Base-by-base conservation (phyloP, 2,113 vertebrate species). In the Perccottus glenii region DNA sequence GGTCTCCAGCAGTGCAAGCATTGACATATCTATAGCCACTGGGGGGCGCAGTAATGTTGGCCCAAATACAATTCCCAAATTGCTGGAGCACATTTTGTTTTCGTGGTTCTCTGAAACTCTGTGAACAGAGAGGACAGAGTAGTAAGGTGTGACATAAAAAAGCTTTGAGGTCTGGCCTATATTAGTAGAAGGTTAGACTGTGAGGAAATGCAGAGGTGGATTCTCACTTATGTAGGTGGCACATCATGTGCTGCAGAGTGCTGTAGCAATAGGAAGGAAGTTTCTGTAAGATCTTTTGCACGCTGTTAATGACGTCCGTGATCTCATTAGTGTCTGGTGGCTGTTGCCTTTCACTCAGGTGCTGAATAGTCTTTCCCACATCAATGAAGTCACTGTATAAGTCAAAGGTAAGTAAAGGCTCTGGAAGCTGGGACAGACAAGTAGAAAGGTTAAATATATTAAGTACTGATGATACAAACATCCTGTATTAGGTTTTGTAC, bases 51-150 rank as follows among this genome's bases (percentile, higher is more conserved):
- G 61, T 63, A 98, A 85, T 0, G 96, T 98, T 0, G 96, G 96
- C 4, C 96, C 96, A 40, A 98, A 98, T 6, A 98, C 93, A 3
- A 98, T 98, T 40, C 96, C 96, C 88, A 98, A 67, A 83, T 98
- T 98, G 77, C 93, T 93, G 0, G 95, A 82, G 11, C 93, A 95
- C 96, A 98, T 98, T 87, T 95, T 97, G 90, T 98, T 98, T 71
- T 98, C 94, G 0, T 73, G 84, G 52, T 87, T 90, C 73, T 92
- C 87, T 7, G 96, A 94, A 69, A 98, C 94, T 89, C 96, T 98
- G 78, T 58, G 50, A 68, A 44, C 33, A 67, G 3, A 51, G 19
- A 3, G 43, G 49, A 59, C 4, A 60, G 50, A 66, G 38, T 19
- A 64, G 44, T 12, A 38, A 56, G 4, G 40, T 52, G 19, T 44